Base-by-base conservation (phyloP, 2,797 vertebrate species). In the Coranthus polyacanthus region DNA sequence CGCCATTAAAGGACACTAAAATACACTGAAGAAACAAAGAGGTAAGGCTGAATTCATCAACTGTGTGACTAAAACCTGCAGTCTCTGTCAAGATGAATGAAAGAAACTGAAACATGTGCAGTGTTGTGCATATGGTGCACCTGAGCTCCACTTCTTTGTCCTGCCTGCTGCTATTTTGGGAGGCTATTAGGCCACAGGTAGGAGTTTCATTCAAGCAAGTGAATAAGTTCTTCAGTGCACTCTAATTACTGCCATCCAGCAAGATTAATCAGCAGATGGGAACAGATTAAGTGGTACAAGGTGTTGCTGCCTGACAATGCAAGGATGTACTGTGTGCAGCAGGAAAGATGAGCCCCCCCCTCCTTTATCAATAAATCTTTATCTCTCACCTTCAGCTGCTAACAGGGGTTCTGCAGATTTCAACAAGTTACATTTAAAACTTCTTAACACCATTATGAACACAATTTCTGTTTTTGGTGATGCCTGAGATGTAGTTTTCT, bases 221-320 rank as follows among this genome's bases (percentile, higher is more conserved):
- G n/a, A 32, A 56, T 6, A 16, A 39, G 56, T 39, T 44, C 20
- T 50, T 29, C 58, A 42, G 15, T 11, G 15, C 45, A 12, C 34
- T n/a, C 13, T 75, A 54, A 69, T 64, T 59, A 49, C 62, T 59
- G 45, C 20, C 36, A 22, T 37, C 11, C 15, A 26, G 39, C 9
- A 36, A 26, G 49, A 49, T 50, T 61, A 26, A 65, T 72, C 50
- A 62, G 34, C 16, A 68, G 42, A 51, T 43, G 39, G 37, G n/a
- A 57, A 57, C 6, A 20, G 39, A 43, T 57, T 57, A 57, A 42
- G 13, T 45, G 41, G 11, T 53, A 37, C 17, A 47, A 16, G 12
- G 54, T 46, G 21, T 41, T 64, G 11, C 4, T 36, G 22, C n/a
- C 42, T 36, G 47, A 64, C 29, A 45, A 50, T 56, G 41, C 13